Evolutionary conservation across 2,113 vertebrate genomes (phyloP), one percentile per base, ranked within the genome.

Genomic region (Poeciliopsis occidentalis): DNA sequence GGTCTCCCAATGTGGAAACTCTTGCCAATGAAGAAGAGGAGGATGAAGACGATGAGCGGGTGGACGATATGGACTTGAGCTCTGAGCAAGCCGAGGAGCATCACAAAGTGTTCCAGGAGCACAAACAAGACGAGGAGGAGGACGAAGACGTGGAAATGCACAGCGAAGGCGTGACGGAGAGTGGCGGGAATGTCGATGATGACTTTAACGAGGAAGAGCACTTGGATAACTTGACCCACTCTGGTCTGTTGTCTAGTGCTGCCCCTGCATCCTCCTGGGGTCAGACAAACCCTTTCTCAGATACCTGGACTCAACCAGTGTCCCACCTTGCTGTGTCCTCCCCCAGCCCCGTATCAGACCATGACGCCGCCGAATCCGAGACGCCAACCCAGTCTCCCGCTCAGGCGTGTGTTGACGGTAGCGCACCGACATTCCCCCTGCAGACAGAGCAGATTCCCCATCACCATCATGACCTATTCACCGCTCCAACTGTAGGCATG

Each of bases 71-170:
- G 89, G 92, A 93, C 63, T 64, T 93, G 63, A 93, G 89, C 64
- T 94, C 92, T 1, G 93, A 94, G 76, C 84, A 84, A 71, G 77
- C 82, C 1, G 90, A 92, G 34, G 92, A 92, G 64, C 87, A 90
- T 17, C 91, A 81, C 37, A 84, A 80, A 62, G 79, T n/a, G 24
- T 85, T 90, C 63, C 83, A 87, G 75, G 87, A 87, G 78, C 87
- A 88, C 30, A 82, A 87, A 2, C 76, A 84, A 1, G 78, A 92
- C 4, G 90, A 93, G 8, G 92, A 94, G 54, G 93, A 95, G 4
- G 93, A 94, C 29, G 90, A 95, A 11, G 94, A 95, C 17, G 91
- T 93, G 5, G 95, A 95, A 78, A 95, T 94, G 94, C 89, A 87
- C 77, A 94, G 92, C 11, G 94, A 93, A 71, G 93, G 92, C 11